A percentile compares a stretch with the other conserved stretches of the same genome.
phyloP scores from a whole-genome alignment of 2,113 vertebrate species.

The Sander vitreus region DNA sequence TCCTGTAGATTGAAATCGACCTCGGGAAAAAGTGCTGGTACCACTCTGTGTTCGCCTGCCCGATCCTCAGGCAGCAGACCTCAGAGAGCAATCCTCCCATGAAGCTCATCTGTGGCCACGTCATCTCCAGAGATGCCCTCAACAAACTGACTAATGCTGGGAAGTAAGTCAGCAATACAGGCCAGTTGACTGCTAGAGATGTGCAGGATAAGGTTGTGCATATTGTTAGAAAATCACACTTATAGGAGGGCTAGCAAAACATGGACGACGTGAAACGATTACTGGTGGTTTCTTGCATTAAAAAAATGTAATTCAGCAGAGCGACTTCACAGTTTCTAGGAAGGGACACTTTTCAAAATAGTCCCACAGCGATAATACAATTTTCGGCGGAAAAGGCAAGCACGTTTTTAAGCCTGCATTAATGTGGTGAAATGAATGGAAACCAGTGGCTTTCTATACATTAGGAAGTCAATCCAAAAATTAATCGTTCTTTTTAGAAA shows the following conservation, averaged over 20 bases:
- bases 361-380: too few species aligned
- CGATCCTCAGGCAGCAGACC: slow-evolving; percentile 92
- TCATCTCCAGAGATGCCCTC: slow-evolving; percentile 92
- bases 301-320: neutral
- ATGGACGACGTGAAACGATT: neutral
- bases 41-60: slow-evolving; percentile 93
- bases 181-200: neutral
- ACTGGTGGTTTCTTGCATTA: neutral
- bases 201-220: neutral
- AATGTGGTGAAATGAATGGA: neutral
- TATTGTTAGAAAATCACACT: too few species aligned
- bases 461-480: neutral
- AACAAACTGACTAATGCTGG: slow-evolving; percentile 94
- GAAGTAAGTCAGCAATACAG: slow-evolving; percentile 82
- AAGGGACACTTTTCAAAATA: too few species aligned
- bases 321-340: neutral
- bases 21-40: slow-evolving; percentile 95
- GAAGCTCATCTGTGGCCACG: slow-evolving; percentile 93
- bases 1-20: slow-evolving; percentile 90
- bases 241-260: too few species aligned
- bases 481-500: neutral
- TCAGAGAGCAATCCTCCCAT: slow-evolving; percentile 93
- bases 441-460: neutral
- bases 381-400: neutral
- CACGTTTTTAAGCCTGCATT: neutral